Evolutionary conservation across 1,140 invertebrate genomes (phyloP).

Genomic region (Aplysia californica): DNA sequence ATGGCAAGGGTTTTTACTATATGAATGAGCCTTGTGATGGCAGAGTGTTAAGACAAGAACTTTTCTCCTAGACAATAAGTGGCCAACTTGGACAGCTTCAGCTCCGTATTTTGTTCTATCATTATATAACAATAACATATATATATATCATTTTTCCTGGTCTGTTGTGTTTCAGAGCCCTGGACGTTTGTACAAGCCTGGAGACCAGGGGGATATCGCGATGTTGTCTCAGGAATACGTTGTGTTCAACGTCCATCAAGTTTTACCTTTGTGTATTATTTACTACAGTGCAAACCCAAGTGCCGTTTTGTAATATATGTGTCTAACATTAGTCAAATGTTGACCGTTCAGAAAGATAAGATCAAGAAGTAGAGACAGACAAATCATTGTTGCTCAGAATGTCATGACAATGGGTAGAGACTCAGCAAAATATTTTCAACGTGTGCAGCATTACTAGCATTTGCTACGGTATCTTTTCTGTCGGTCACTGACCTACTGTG

Average conservation of each 20-base stretch:
- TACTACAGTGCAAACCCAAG: slow-evolving; percentile 34
- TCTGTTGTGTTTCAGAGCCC: slow-evolving; percentile 43
- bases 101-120: background rate
- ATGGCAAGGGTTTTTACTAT: background rate
- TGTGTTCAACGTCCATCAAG: slow-evolving; percentile 51
- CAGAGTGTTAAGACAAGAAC: background rate
- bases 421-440: too few relatives aligned
- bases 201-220: slow-evolving; percentile 28
- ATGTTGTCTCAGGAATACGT: slow-evolving; percentile 58
- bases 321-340: too few relatives aligned
- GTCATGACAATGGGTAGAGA: too few relatives aligned
- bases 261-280: slow-evolving; percentile 54
- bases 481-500: too few relatives aligned
- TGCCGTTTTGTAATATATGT: too few relatives aligned
- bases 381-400: too few relatives aligned
- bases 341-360: too few relatives aligned
- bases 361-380: too few relatives aligned
- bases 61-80: too few relatives aligned
- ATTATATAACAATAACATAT: background rate
- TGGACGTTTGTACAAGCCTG: slow-evolving; percentile 44
- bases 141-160: background rate
- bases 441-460: too few relatives aligned
- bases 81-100: too few relatives aligned
- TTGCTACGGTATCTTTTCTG: too few relatives aligned
- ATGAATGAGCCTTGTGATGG: background rate